Evolutionary conservation across 1,140 invertebrate species (phyloP).

Genomic region (Lordiphosa stackelbergi): DNA sequence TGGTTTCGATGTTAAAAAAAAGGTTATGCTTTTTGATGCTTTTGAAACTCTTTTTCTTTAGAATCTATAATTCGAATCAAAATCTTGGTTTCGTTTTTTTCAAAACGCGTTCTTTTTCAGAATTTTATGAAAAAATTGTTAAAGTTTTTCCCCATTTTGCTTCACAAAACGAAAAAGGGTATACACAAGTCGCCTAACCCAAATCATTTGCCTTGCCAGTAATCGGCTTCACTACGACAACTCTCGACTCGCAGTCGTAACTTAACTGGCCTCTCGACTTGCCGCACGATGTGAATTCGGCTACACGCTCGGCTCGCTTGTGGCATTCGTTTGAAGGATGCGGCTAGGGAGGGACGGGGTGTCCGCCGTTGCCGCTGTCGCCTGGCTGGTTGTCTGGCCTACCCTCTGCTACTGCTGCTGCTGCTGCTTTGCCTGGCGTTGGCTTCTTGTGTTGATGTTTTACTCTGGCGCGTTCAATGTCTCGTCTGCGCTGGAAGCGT

Average conservation of each 20-base stretch:
- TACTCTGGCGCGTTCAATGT: slow-evolving; percentile 68
- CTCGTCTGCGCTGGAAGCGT: slow-evolving; percentile 66
- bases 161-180: too few relatives aligned
- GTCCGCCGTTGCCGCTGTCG: slow-evolving; percentile 6
- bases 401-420: slow-evolving; percentile 3
- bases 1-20: too few relatives aligned
- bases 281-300: slow-evolving; percentile 18
- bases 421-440: slow-evolving; percentile 24
- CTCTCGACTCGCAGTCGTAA: slow-evolving; percentile 41
- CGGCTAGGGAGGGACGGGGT: slow-evolving; percentile 26
- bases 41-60: too few relatives aligned
- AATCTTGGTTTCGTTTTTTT: too few relatives aligned
- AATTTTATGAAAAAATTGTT: too few relatives aligned
- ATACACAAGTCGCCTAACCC: neutral
- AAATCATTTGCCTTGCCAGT: neutral
- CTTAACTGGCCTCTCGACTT: slow-evolving; percentile 36
- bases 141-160: too few relatives aligned
- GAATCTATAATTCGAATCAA: too few relatives aligned
- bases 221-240: slow-evolving; percentile 30
- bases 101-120: too few relatives aligned
- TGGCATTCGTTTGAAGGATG: slow-evolving; percentile 1
- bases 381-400: slow-evolving; percentile 6
- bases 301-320: slow-evolving; percentile 24
- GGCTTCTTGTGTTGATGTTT: slow-evolving; percentile 68
- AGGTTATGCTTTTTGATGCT: too few relatives aligned